Base-by-base conservation (phyloP, 1,140 invertebrate species). In the Danaus melanippus region DNA sequence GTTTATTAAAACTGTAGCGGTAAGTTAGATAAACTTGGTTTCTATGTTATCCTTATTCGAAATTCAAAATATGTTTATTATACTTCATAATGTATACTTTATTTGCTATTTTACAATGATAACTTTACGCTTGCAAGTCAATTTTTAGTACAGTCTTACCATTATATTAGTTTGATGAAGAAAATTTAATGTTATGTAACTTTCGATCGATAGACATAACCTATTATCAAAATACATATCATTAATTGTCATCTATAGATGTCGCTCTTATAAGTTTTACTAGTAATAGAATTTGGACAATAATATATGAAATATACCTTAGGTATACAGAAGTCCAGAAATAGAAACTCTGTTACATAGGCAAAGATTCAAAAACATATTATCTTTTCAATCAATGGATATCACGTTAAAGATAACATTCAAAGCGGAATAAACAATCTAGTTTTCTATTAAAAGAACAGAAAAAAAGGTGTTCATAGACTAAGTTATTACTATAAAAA, bases 121-220 rank as follows among this genome's bases (percentile, higher is more conserved):
- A 32, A 32, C 21, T 32, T 32, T 32, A 32, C 21, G 21, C 21
- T 32, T 32, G 21, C 21, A 32, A 32, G 21, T 50, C 6, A 6
- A 3, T 12, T 11, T 50, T 9, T 32, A 32, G 21, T 32, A 32
- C 21, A 8, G 21, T 32, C 21, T 32, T 32, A 32, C 21, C 2
- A 0, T 3, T 3, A 32, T 32, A 40, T 9, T 41, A 15, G 4
- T 46, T 12, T 32, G 41, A 40, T 9, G 47, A 17, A 15, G 51
- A 51, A 50, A 46, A 21, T 42, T 9, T 43, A 9, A 32, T 32
- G 57, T 65, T 65, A 65, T 65, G 62, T 65, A 64, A 64, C 62
- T 49, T 8, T 41, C 46, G 40, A 61, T 65, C 62, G 53, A 65
- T 65, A 56, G 41, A 44, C 48, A 57, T 65, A 65, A 65, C 62